Evolutionary conservation across 2,888 invertebrate genomes (phyloP).

Genomic region (Encarsia formosa): DNA sequence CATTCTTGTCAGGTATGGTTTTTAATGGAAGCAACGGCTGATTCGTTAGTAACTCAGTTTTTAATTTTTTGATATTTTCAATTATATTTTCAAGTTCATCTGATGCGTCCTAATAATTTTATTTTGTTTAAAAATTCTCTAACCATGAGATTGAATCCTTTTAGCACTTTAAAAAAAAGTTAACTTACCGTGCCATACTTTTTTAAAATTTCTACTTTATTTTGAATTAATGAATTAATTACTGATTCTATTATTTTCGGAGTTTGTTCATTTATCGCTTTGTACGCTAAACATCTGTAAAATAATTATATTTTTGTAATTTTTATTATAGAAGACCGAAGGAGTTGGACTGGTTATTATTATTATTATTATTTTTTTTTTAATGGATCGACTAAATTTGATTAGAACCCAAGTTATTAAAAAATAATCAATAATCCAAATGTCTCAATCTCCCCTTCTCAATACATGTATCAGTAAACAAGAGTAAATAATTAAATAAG

Average conservation of each 20-base stretch:
- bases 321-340: not conserved
- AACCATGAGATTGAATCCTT: not conserved
- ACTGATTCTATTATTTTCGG: slow-evolving; percentile 86
- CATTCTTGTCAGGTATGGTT: slow-evolving; percentile 38
- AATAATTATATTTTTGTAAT: not conserved
- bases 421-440: too few species aligned
- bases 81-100: slow-evolving; percentile 72
- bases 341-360: too few species aligned
- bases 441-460: too few species aligned
- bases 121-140: not conserved
- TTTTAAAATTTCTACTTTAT: slow-evolving; percentile 60
- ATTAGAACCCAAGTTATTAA: too few species aligned
- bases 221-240: slow-evolving; percentile 73
- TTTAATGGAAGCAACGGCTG: slow-evolving; percentile 65
- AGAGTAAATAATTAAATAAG: too few species aligned
- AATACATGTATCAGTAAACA: too few species aligned
- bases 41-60: slow-evolving; percentile 88
- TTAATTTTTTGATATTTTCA: slow-evolving; percentile 73
- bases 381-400: too few species aligned
- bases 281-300: slow-evolving; percentile 78
- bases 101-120: slow-evolving; percentile 55
- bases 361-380: too few species aligned
- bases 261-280: slow-evolving; percentile 77
- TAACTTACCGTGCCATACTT: slow-evolving; percentile 61
- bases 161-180: not conserved